These are phyloP conservation scores for Xiphophorus couchianus DNA, from an alignment of 2,113 vertebrate species.

Conservation along the genomic window DNA sequence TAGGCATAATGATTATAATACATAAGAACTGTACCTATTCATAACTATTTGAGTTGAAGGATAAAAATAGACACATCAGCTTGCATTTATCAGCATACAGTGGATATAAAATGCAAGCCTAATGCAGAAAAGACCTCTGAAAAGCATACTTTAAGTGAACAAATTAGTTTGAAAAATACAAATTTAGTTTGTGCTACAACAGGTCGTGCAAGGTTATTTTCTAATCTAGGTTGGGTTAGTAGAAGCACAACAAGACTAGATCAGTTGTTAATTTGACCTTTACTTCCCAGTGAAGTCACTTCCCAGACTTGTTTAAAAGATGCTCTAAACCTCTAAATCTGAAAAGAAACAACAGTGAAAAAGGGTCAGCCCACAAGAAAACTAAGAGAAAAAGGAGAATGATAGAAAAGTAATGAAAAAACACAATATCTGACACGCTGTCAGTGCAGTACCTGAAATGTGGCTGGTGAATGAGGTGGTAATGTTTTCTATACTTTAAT, in stretches of 20 bases:
- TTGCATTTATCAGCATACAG: background rate
- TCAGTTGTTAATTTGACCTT: constrained; percentile 40
- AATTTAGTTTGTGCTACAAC: background rate
- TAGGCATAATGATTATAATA: background rate
- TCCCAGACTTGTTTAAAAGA: constrained; percentile 66
- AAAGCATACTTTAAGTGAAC: background rate
- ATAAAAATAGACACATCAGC: background rate
- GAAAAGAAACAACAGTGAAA: constrained; percentile 65
- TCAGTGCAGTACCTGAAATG: background rate
- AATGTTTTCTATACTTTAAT: no score
- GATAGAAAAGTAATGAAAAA: constrained; percentile 2
- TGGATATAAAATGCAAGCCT: background rate
- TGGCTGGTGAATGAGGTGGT: background rate
- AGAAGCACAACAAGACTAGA: constrained; percentile 13
- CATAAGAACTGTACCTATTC: background rate
- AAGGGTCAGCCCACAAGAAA: constrained; percentile 48
- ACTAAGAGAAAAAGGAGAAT: constrained; percentile 39
- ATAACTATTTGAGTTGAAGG: background rate
- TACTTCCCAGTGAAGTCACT: constrained; percentile 62
- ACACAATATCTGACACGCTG: background rate
- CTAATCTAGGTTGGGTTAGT: constrained; percentile 43
- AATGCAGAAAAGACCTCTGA: background rate
- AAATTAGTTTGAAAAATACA: constrained; percentile 2
- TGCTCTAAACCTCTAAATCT: constrained; percentile 80
- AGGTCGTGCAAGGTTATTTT: constrained; percentile 25